Base-by-base conservation (phyloP, 2,797 vertebrate species). In the Lagorchestes hirsutus region DNA sequence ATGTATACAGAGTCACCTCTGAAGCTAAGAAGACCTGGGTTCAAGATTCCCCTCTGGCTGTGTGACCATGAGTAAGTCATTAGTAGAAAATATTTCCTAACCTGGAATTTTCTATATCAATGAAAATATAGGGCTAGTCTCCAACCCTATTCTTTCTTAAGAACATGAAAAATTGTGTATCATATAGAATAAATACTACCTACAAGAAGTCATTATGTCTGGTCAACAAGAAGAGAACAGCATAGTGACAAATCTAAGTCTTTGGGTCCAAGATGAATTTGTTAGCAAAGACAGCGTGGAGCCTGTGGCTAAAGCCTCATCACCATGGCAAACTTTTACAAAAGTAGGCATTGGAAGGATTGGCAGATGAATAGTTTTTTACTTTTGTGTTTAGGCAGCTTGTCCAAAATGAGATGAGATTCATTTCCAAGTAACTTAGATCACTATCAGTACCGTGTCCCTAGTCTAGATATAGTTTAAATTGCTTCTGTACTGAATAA, bases 401-500 rank as follows among this genome's bases (percentile, higher is more conserved):
- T 96, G 18, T 46, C 3, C 55, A 52, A 91, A 82, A 31, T 54
- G 50, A 94, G 31, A 93, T 29, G 92, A 95, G 82, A 91, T 8
- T 31, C 55, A 13, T 46, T 82, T 82, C 18, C n/a, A 82, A 74
- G n/a, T 74, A 40, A 82, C n/a, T 82, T 57, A 96, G 31, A 90
- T 58, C 40, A 82, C n/a, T 82, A 46, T 46, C 67, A 82, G 18
- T 82, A 24, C 6, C 46, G 18, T 93, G n/a, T 55, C 22, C 58
- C 58, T 62, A 90, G 58, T 93, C 74, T 93, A 67, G 1, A 95
- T 29, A 91, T 46, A 91, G 14, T n/a, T 54, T 74, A 52, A 95
- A 94, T 50, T 97, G 18, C 6, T 82, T 74, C 67, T 82, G n/a
- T 54, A 96, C 50, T 96, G 93, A 93, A 87, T 91, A 96, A 93